Percentiles rank a stretch among this genome's conserved stretches.
These are phyloP conservation scores for Drosophila suboccidentalis DNA, from an alignment of 2,888 invertebrate species.

Conservation along the genomic window DNA sequence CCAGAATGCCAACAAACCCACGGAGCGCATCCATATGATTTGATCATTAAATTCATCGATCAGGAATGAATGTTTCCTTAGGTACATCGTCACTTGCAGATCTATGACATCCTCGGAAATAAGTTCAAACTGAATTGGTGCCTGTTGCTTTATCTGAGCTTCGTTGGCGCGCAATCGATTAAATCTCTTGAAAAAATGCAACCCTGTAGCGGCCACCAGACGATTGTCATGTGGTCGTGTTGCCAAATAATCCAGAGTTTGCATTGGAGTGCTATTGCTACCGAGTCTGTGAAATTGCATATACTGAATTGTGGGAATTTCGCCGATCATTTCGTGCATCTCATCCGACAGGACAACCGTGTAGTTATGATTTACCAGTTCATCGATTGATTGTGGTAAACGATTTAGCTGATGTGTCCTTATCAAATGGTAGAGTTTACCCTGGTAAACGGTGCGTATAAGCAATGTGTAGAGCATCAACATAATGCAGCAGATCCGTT, in stretches of 20 bases:
- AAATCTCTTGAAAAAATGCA: conserved; percentile 48
- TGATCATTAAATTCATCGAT: conserved; percentile 65
- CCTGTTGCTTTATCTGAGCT: not conserved
- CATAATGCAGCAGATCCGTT: conserved; percentile 51
- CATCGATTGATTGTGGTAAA: conserved; percentile 56
- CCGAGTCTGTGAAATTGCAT: conserved; percentile 39
- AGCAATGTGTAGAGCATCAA: conserved; percentile 66
- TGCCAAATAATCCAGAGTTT: conserved; percentile 35
- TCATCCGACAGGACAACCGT: conserved; percentile 43
- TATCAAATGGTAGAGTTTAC: conserved; percentile 72
- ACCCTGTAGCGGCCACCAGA: conserved; percentile 36
- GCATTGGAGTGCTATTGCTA: not conserved
- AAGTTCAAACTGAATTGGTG: conserved; percentile 40
- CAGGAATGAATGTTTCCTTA: conserved; percentile 74
- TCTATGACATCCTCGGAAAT: conserved; percentile 54
- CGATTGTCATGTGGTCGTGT: conserved; percentile 7
- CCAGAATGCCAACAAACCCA: conserved; percentile 68
- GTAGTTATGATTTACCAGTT: conserved; percentile 53
- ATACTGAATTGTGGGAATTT: conserved; percentile 44
- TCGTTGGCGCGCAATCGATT: conserved; percentile 41
- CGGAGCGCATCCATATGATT: conserved; percentile 62
- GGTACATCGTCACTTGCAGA: conserved; percentile 64
- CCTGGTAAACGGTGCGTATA: conserved; percentile 78
- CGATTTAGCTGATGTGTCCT: conserved; percentile 57
- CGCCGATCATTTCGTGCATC: conserved; percentile 36